phyloP scores from a whole-genome alignment of 1,140 invertebrate genomes.

The Goniozus legneri region DNA sequence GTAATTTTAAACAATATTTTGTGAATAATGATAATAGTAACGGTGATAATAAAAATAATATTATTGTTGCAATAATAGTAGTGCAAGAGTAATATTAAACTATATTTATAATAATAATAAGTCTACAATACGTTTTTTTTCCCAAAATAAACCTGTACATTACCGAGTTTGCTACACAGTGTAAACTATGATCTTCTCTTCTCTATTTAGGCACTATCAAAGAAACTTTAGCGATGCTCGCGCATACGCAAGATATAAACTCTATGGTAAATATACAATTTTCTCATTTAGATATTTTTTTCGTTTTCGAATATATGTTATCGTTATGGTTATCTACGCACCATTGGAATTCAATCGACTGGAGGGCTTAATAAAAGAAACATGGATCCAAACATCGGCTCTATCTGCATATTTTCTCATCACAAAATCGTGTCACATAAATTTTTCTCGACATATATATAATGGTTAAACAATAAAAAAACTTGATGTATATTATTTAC shows the following conservation, averaged over 20 bases:
- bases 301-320: slow-evolving; percentile 11
- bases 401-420: too few species aligned
- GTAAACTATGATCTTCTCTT: slow-evolving; percentile 17
- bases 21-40: slow-evolving; percentile 27
- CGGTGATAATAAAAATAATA: slow-evolving; percentile 39
- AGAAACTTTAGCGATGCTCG: slow-evolving; percentile 12
- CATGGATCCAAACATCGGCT: too few species aligned
- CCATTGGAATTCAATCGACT: slow-evolving; percentile 33
- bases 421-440: too few species aligned
- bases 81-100: slow-evolving; percentile 22
- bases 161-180: slow-evolving; percentile 22
- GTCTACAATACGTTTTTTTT: slow-evolving; percentile 35
- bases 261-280: slow-evolving; percentile 24
- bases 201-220: slow-evolving; percentile 14
- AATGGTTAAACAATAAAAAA: too few species aligned
- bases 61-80: slow-evolving; percentile 27
- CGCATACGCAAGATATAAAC: slow-evolving; percentile 13
- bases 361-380: slow-evolving; percentile 10
- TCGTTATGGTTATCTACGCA: slow-evolving; percentile 28
- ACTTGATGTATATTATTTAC: too few species aligned
- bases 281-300: slow-evolving; percentile 7
- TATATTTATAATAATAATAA: slow-evolving; percentile 29
- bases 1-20: slow-evolving; percentile 26
- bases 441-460: too few species aligned
- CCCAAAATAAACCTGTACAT: slow-evolving; percentile 27